Conservation (phyloP, 2,888 invertebrate genomes). For the Microctonus aethiopoides region DNA sequence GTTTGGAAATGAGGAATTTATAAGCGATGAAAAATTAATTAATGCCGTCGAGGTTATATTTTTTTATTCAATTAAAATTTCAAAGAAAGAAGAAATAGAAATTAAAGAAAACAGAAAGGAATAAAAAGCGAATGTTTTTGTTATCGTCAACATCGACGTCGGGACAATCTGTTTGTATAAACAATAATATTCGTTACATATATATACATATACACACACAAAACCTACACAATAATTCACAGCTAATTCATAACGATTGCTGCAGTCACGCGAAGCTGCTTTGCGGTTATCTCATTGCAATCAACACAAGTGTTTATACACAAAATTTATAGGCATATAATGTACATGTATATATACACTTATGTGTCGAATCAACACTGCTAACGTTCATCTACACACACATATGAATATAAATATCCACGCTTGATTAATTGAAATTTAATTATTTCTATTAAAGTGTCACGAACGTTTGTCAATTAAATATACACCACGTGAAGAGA, state of each 20-base stretch:
- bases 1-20: no score
- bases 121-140: not conserved
- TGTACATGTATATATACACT: not conserved
- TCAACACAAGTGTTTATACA: not conserved
- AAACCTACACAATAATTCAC: constrained; percentile 58
- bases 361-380: no score
- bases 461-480: not conserved
- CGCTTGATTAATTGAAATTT: not conserved
- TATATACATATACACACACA: constrained; percentile 43
- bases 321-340: not conserved
- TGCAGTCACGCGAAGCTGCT: constrained; percentile 58
- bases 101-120: no score
- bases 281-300: not conserved
- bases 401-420: no score
- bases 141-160: constrained; percentile 28
- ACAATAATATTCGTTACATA: constrained; percentile 48
- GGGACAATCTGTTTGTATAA: constrained; percentile 49
- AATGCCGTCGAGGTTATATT: no score
- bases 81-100: no score
- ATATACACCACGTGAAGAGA: not conserved
- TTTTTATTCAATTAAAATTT: no score
- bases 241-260: constrained; percentile 60
- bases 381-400: no score
- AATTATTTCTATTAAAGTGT: constrained; percentile 14
- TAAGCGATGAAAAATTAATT: no score